Percentiles rank a stretch among this genome's conserved stretches.
These are phyloP conservation scores for Megalopta genalis DNA, from an alignment of 1,140 invertebrate species.

Conservation along the genomic window DNA sequence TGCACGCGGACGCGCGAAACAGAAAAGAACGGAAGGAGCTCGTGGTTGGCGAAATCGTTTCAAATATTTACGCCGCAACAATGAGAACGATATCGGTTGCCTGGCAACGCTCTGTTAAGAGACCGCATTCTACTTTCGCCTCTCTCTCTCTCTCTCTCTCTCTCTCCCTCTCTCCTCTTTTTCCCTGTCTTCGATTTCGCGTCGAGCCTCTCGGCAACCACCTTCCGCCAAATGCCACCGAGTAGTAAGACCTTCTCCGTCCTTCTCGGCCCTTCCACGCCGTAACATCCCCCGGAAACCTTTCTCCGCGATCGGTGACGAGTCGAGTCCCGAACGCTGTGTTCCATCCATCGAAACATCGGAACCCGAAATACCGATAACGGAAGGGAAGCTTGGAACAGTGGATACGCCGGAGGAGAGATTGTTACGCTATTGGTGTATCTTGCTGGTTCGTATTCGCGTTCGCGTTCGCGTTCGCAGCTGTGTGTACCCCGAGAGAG, in stretches of 20 bases:
- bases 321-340: conserved; percentile 33
- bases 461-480: conserved; percentile 12
- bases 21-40: conserved; percentile 25
- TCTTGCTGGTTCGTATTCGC: neutral
- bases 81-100: conserved; percentile 61
- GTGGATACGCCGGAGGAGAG: conserved; percentile 26
- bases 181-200: conserved; percentile 14
- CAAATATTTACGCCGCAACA: conserved; percentile 60
- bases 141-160: neutral
- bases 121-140: conserved; percentile 17
- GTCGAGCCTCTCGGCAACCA: neutral
- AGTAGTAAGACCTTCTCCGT: neutral
- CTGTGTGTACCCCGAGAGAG: conserved; percentile 12
- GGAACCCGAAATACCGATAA: neutral
- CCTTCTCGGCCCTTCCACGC: conserved; percentile 3
- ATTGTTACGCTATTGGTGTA: conserved; percentile 20
- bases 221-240: neutral
- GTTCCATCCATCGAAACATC: conserved; percentile 11
- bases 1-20: conserved; percentile 11
- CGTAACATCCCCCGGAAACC: neutral
- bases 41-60: conserved; percentile 16
- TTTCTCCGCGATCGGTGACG: conserved; percentile 9
- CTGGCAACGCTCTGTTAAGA: conserved; percentile 53
- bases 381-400: conserved; percentile 11
- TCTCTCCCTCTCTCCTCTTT: no score